Evolutionary conservation across 2,888 invertebrate genomes (phyloP).

Genomic region (Dryococelus australis): DNA sequence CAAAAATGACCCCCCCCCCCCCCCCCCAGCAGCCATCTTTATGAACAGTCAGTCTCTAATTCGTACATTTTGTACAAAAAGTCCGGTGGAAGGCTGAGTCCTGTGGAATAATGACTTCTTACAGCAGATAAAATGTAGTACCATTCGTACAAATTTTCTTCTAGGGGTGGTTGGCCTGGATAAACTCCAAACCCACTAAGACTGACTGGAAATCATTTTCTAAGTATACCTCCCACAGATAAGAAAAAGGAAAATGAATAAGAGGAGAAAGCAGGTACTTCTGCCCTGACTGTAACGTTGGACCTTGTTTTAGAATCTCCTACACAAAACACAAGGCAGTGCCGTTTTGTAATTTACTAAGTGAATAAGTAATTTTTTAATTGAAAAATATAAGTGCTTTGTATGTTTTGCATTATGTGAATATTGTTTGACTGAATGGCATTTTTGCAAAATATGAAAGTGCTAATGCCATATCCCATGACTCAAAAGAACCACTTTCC

Average conservation of each 20-base stretch:
- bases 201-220: not conserved
- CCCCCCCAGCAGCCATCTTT: too few species aligned
- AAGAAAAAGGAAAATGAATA: not conserved
- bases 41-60: not conserved
- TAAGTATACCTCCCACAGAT: not conserved
- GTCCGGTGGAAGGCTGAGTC: not conserved
- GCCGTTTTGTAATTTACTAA: too few species aligned
- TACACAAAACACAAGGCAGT: not conserved
- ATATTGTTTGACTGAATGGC: too few species aligned
- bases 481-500: too few species aligned
- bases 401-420: too few species aligned
- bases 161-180: not conserved
- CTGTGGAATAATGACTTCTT: not conserved
- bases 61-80: slow-evolving; percentile 7
- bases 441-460: too few species aligned
- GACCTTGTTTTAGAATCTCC: not conserved
- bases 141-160: not conserved
- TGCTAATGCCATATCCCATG: too few species aligned
- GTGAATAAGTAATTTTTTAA: too few species aligned
- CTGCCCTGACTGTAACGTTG: slow-evolving; percentile 10
- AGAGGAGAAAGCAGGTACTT: not conserved
- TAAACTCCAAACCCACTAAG: not conserved
- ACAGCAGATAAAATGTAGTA: not conserved
- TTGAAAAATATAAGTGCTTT: too few species aligned
- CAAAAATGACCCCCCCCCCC: too few species aligned